phyloP scores from a whole-genome alignment of 2,113 vertebrate species.

The Danio rerio region DNA sequence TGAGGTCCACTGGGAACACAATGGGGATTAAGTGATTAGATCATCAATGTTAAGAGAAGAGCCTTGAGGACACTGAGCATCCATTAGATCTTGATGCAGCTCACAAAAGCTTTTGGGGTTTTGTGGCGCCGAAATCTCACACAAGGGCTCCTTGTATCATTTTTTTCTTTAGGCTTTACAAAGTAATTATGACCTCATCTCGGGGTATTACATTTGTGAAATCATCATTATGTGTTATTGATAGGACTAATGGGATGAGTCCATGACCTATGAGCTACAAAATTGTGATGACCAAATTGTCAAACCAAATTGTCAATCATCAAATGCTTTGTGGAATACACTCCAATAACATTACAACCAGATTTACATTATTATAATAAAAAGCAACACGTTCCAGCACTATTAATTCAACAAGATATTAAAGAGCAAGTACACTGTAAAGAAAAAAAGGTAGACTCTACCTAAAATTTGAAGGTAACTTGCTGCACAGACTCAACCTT shows the following conservation, averaged over 20 bases:
- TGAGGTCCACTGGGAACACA: constrained; percentile 1
- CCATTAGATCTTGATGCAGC: background rate
- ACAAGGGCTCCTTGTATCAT: background rate
- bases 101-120: background rate
- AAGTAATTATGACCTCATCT: background rate
- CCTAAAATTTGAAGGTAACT: no score
- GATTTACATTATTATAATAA: background rate
- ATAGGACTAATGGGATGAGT: background rate
- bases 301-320: no score
- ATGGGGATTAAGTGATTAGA: constrained; percentile 12
- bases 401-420: background rate
- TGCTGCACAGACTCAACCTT: background rate
- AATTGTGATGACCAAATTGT: no score
- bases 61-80: constrained; percentile 17
- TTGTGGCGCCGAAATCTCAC: background rate
- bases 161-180: background rate
- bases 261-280: no score
- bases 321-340: background rate
- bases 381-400: background rate
- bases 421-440: background rate
- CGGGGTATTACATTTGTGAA: background rate
- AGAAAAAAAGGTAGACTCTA: no score
- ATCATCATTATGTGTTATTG: background rate
- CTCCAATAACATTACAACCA: background rate
- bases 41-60: constrained; percentile 3